Base-by-base conservation (phyloP, 2,888 invertebrate genomes). In the Fissipunctia ypsillon region DNA sequence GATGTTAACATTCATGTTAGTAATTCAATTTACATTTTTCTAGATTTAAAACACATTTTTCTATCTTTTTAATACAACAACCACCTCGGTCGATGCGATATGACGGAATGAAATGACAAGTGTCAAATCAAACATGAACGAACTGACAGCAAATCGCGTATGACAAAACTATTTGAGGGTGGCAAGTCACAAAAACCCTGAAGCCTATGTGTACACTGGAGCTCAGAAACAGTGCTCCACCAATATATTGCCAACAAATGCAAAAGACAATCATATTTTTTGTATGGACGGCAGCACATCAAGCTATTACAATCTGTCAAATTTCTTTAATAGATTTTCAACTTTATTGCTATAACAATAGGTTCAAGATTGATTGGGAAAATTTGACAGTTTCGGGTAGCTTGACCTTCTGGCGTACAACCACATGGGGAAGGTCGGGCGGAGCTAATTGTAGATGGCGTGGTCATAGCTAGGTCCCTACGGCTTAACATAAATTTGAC, bases 21-120 rank as follows among this genome's bases (percentile, higher is more conserved):
- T 92, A 91, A 90, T 91, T 91, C 81, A 92, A 93, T 92, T 93
- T 93, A 91, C 91, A 93, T 94, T 92, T 93, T 91, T 87, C 65
- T 78, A 61, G 84, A 76, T 85, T 90, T 85, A 79, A 74, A 87
- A 88, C 83, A 88, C 85, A 89, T 88, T 89, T 84, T 87, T 77
- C 61, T 75, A 69, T 76, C 75, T 78, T 74, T 76, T 79, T 70
- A 54, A 73, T 81, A 67, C 75, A 75, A 84, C 90, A 84, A 88
- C 92, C 91, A 89, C 88, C 89, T 76, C 87, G 86, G 90, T 89
- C 91, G 89, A 92, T 89, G 87, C 83, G 78, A 84, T 85, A 86
- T 89, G 90, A 89, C 87, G 88, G 89, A 91, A 86, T 90, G 87
- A 82, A 56, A 65, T 80, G 78, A 74, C 73, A 84, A 73, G 25